Conservation (phyloP, 2,888 invertebrate species). For the Sclerodermus sp. region DNA sequence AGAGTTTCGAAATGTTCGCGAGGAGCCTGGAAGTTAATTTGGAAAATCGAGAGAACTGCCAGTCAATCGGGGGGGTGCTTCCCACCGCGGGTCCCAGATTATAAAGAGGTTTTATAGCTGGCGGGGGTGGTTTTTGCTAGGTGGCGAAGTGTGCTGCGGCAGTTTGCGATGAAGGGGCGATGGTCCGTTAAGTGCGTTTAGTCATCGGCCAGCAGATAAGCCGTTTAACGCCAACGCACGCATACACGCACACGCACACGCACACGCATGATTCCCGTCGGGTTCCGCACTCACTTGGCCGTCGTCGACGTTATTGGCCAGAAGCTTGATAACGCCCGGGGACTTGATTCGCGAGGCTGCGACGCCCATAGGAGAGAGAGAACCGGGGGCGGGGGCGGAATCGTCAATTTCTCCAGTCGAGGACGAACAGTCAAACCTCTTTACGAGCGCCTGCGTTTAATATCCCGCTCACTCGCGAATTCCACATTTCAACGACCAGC, state of each 20-base stretch:
- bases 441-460: no score
- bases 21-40: not conserved
- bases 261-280: not conserved
- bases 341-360: not conserved
- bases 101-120: no score
- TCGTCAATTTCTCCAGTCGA: no score
- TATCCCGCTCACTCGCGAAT: no score
- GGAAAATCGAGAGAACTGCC: no score
- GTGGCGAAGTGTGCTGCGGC: not conserved
- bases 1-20: not conserved
- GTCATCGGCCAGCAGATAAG: slow-evolving; percentile 28
- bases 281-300: slow-evolving; percentile 1
- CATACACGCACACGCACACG: not conserved
- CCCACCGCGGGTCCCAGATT: no score
- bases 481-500: no score
- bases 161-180: not conserved
- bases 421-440: no score
- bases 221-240: slow-evolving; percentile 16
- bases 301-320: slow-evolving; percentile 34
- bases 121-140: no score
- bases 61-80: no score
- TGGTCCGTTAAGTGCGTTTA: slow-evolving; percentile 21
- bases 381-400: no score
- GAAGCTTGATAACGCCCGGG: slow-evolving; percentile 28
- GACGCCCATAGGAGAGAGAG: no score